Evolutionary conservation across 92 coral and sea anemone species (phyloP).

Genomic region (Actinernus sp.): DNA sequence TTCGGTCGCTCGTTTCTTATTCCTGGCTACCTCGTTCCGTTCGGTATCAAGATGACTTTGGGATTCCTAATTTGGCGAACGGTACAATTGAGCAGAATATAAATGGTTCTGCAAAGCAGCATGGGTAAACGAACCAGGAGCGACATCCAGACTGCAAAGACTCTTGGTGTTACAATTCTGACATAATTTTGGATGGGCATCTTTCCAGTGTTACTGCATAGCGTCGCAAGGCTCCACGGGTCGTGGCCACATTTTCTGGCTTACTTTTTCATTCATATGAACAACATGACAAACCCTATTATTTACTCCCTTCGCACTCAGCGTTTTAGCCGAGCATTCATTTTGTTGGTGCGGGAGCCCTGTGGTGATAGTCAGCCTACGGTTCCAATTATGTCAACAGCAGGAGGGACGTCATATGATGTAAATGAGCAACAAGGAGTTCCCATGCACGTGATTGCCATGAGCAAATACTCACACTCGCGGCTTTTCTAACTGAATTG

Average conservation of each 20-base stretch:
- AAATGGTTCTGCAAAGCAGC: conserved; percentile 48
- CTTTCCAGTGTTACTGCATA: conserved; percentile 80
- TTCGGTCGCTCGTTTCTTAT: conserved; percentile 79
- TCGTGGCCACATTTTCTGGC: conserved; percentile 83
- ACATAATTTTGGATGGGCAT: conserved; percentile 83
- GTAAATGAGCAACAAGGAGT: too few species aligned
- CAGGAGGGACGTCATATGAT: too few species aligned
- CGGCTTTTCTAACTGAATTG: too few species aligned
- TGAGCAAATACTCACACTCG: too few species aligned
- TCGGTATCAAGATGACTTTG: conserved; percentile 49
- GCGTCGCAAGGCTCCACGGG: conserved; percentile 75
- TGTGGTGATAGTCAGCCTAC: conserved; percentile 44
- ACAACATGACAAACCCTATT: conserved; percentile 85
- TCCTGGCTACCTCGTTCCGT: conserved; percentile 79
- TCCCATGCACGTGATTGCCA: too few species aligned
- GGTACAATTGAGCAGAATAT: conserved; percentile 43
- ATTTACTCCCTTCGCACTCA: conserved; percentile 78
- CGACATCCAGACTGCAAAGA: conserved; percentile 84
- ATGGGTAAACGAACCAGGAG: conserved; percentile 36
- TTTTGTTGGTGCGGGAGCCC: conserved; percentile 45
- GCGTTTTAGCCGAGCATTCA: conserved; percentile 61
- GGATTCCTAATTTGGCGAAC: conserved; percentile 66
- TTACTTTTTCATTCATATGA: conserved; percentile 70
- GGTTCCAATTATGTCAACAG: too few species aligned
- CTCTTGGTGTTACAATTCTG: conserved; percentile 69